Evolutionary conservation across 2,797 vertebrate species (phyloP), one percentile per base, ranked within the genome.

Genomic region (Manis crassicaudata): DNA sequence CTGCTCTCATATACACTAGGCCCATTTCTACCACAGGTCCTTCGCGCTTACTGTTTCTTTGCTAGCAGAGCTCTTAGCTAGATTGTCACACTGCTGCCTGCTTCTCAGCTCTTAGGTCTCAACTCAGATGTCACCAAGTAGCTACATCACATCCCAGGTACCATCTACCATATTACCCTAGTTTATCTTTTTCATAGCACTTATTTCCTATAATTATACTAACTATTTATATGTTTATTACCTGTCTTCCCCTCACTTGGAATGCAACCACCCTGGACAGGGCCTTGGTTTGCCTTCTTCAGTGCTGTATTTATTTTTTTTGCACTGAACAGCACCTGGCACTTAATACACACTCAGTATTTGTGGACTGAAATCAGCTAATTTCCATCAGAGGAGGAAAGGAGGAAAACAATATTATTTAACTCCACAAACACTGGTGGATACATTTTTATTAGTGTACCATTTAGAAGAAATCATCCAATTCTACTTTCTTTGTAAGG

Each of bases 401-500:
- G 52, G 62, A 68, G 4, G 4, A 54, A 73, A 29, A 58, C 3
- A 81, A 35, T 88, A 35, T 68, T 80, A 80, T 96, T 77, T n/a
- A 88, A 92, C 16, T 68, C 32, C 20, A 27, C 29, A 95, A 94
- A 23, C 43, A 67, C 25, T 70, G 68, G 4, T 56, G n/a, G 56
- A 54, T 70, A 52, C 63, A 73, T 67, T 94, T 92, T 88, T 82
- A 77, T 82, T 93, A 90, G 43, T 32, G 90, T 83, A 35, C 46
- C 18, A 2, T 50, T 82, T 76, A 58, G 20, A 84, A 82, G 60
- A 94, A 86, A 35, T 60, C 29, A 60, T 37, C n/a, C 3, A 40
- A 35, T 95, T 75, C 76, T 58, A 80, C 40, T 90, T 94, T 92
- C 58, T 94, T 7, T 75, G 29, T 65, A 75, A 93, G 80, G 37